These are phyloP conservation scores for Eilema caniola DNA, from an alignment of 2,888 invertebrate species.

Conservation along the genomic window DNA sequence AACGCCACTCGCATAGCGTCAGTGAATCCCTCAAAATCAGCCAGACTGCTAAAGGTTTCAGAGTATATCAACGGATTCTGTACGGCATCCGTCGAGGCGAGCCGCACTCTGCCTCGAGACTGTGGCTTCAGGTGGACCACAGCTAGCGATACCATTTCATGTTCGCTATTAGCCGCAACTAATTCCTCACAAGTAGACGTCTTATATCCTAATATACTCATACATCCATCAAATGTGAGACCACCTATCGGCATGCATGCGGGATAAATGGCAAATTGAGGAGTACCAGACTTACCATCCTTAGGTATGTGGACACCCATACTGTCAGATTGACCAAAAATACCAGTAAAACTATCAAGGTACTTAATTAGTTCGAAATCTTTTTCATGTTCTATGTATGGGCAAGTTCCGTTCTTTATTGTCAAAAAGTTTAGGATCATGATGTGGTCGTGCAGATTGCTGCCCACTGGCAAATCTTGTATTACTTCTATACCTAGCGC, in stretches of 20 bases:
- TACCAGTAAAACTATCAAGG: constrained; percentile 55
- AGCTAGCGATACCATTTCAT: constrained; percentile 68
- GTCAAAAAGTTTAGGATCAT: constrained; percentile 69
- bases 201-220: constrained; percentile 59
- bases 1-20: constrained; percentile 61
- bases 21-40: constrained; percentile 65
- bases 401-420: constrained; percentile 69
- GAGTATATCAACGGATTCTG: constrained; percentile 70
- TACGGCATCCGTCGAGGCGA: constrained; percentile 60
- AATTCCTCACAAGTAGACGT: constrained; percentile 62
- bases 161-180: constrained; percentile 51
- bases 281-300: constrained; percentile 52
- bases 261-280: constrained; percentile 75
- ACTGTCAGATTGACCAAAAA: constrained; percentile 61
- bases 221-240: constrained; percentile 59
- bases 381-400: constrained; percentile 34
- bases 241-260: constrained; percentile 59
- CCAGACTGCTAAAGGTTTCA: constrained; percentile 65
- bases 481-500: constrained; percentile 60
- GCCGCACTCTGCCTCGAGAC: constrained; percentile 68
- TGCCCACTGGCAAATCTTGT: constrained; percentile 71
- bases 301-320: constrained; percentile 68
- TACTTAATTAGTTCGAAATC: constrained; percentile 69
- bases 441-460: constrained; percentile 74
- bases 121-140: constrained; percentile 73